These are phyloP conservation scores for Zoanthus gigantus DNA, from an alignment of 92 coral and sea anemone genomes.

Conservation along the genomic window DNA sequence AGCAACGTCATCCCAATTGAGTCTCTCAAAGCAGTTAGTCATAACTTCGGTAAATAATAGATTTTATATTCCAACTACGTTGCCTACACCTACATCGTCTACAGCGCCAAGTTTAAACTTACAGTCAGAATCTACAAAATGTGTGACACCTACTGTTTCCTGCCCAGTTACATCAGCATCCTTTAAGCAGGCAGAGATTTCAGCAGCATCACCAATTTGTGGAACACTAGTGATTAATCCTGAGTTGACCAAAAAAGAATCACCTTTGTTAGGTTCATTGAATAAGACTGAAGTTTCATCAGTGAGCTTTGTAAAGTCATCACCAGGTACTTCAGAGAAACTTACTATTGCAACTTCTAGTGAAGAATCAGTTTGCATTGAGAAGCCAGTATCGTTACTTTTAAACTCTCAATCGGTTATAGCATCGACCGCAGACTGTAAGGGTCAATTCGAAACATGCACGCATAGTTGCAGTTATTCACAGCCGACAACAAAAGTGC, in stretches of 20 bases:
- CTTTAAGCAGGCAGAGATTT: not conserved
- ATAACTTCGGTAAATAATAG: not conserved
- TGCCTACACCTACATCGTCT: not conserved
- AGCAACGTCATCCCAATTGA: not conserved
- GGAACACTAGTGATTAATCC: not conserved
- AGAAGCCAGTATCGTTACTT: not conserved
- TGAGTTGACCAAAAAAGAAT: not conserved
- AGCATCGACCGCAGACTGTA: not conserved
- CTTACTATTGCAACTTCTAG: not conserved
- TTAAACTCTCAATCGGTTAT: not conserved
- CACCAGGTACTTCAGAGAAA: not conserved
- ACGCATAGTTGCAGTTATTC: not conserved
- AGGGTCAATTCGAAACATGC: not conserved
- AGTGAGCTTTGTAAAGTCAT: not conserved
- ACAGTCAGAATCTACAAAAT: not conserved
- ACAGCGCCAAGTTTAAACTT: not conserved
- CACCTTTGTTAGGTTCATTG: not conserved
- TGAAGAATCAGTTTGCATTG: not conserved
- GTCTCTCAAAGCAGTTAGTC: conserved; percentile 2
- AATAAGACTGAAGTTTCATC: not conserved
- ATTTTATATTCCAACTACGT: not conserved
- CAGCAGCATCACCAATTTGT: not conserved
- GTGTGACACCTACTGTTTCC: not conserved
- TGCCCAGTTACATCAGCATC: not conserved
- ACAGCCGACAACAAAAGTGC: not conserved